Conservation (phyloP, 2,113 vertebrate genomes). For the Rattus rattus region DNA sequence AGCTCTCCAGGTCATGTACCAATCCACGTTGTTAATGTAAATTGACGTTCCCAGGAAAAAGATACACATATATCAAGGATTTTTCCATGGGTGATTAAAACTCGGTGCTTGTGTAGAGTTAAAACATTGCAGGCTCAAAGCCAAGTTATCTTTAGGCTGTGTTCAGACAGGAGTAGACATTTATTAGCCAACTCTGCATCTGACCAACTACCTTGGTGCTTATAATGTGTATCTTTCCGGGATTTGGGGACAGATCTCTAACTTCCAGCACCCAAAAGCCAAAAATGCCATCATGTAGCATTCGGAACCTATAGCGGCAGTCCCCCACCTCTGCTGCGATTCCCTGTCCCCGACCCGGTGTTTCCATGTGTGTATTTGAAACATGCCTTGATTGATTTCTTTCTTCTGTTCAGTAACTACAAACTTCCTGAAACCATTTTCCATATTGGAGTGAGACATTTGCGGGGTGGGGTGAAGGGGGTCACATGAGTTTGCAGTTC, state of each 20-base stretch:
- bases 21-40: background rate
- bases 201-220: no score
- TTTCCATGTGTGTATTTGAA: background rate
- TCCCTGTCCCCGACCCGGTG: background rate
- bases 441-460: background rate
- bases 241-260: background rate
- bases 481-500: background rate
- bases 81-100: background rate
- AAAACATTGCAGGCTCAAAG: background rate
- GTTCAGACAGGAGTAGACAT: background rate
- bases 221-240: background rate
- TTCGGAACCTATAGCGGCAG: background rate
- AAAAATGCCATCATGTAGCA: background rate
- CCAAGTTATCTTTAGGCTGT: background rate
- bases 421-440: background rate
- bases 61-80: background rate
- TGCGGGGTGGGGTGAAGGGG: no score
- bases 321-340: no score
- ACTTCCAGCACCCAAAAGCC: background rate
- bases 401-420: background rate
- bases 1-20: background rate
- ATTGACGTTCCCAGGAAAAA: background rate
- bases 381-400: background rate
- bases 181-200: background rate
- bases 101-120: background rate